These are phyloP conservation scores for Eupithecia insigniata DNA, from an alignment of 2,888 invertebrate species.

Conservation along the genomic window DNA sequence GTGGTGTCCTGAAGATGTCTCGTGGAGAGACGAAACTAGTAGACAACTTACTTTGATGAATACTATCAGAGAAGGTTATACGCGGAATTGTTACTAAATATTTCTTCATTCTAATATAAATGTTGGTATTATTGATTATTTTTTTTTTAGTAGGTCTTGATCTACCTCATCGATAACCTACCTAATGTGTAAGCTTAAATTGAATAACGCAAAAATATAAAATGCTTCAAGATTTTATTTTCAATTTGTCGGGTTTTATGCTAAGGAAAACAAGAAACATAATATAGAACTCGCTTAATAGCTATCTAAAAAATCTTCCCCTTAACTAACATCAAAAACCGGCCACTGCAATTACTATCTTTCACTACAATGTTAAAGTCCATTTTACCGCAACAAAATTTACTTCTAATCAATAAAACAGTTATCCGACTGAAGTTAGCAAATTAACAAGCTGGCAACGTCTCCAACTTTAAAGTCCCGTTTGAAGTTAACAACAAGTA, in stretches of 20 bases:
- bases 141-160: no score
- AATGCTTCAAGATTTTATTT: neutral
- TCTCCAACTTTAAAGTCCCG: constrained; percentile 53
- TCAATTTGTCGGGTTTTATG: neutral
- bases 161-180: no score
- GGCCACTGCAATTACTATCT: constrained; percentile 16
- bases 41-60: no score
- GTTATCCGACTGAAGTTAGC: constrained; percentile 62
- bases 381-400: constrained; percentile 35
- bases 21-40: no score
- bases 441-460: constrained; percentile 68
- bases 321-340: constrained; percentile 47
- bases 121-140: no score
- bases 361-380: neutral
- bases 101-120: no score
- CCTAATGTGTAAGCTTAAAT: no score
- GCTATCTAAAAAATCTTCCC: constrained; percentile 24
- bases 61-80: no score
- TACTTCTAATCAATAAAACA: constrained; percentile 56
- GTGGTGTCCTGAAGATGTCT: no score
- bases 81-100: no score
- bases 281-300: neutral
- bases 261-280: neutral
- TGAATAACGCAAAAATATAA: neutral
- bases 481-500: constrained; percentile 67